Evolutionary conservation across 2,888 invertebrate genomes (phyloP), one percentile per base, ranked within the genome.

Genomic region (Chesias legatella): DNA sequence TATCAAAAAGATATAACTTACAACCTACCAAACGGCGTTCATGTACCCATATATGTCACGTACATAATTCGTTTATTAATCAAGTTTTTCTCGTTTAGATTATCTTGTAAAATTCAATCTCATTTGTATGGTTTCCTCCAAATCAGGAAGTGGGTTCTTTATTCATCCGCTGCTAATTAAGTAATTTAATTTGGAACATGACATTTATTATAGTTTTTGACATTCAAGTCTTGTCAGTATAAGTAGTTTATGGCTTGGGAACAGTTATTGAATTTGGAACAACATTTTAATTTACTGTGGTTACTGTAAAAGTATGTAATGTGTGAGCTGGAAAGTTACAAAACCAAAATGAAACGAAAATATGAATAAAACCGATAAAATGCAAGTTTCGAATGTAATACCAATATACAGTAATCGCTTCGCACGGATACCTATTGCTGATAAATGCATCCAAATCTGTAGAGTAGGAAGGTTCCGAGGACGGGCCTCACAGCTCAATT

Each of bases 111-210:
- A 27, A 35, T 29, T 33, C 10, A 41, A 46, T 46, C 41, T 42
- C 21, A 3, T 45, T 44, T 41, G 34, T 39, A 52, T 32, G 35
- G 40, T 36, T 52, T 54, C 54, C 54, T 48, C 27, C 36, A 28
- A 22, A 17, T 44, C 17, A 46, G 52, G 55, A 55, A 52, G 50
- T 43, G 32, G 32, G 26, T 41, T 39, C 27, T 55, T 48, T 38
- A 52, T 50, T 43, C 34, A 47, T 55, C 55, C 52, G 48, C 39
- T 43, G 20, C 17, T 36, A 29, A 33, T 35, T 41, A 33, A 8
- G 11, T 33, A 17, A 48, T 43, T 50, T 46, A 40, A 43, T 47
- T 43, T 48, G 35, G 38, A 45, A 46, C 29, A 40, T 33, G 13
- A 9, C 8, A 10, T 6, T 33, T 40, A 34, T 32, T 35, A 21